Conservation (phyloP, 2,888 invertebrate genomes). For the Leptinotarsa juncta region DNA sequence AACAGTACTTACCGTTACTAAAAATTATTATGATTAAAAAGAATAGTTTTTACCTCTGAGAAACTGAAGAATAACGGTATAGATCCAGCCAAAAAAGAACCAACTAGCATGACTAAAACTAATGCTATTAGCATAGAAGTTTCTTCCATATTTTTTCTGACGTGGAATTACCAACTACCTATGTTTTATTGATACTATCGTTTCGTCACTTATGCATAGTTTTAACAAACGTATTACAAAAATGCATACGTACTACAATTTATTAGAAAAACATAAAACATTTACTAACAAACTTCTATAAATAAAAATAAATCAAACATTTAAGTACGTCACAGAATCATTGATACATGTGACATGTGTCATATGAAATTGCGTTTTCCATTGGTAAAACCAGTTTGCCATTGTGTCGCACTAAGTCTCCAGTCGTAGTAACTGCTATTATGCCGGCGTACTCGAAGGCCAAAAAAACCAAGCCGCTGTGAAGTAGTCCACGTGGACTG, state of each 20-base stretch:
- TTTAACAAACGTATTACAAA: conserved; percentile 42
- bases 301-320: not conserved
- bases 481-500: no score
- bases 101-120: conserved; percentile 93
- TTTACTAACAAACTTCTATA: conserved; percentile 7
- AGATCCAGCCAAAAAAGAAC: conserved; percentile 94
- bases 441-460: no score
- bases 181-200: conserved; percentile 36
- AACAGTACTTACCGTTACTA: no score
- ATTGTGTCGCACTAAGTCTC: no score
- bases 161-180: conserved; percentile 47
- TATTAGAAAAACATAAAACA: conserved; percentile 8
- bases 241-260: conserved; percentile 55
- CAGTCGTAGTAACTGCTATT: no score
- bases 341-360: no score
- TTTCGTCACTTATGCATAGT: conserved; percentile 38
- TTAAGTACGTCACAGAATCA: no score
- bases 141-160: conserved; percentile 78
- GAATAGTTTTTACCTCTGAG: conserved; percentile 81
- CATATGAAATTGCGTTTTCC: no score
- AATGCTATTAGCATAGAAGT: conserved; percentile 84
- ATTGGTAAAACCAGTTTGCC: no score
- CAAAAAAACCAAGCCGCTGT: no score
- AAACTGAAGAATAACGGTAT: conserved; percentile 94
- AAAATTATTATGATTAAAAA: not conserved